Conservation (phyloP, 2,113 vertebrate genomes). For the Seriola dumerili region DNA sequence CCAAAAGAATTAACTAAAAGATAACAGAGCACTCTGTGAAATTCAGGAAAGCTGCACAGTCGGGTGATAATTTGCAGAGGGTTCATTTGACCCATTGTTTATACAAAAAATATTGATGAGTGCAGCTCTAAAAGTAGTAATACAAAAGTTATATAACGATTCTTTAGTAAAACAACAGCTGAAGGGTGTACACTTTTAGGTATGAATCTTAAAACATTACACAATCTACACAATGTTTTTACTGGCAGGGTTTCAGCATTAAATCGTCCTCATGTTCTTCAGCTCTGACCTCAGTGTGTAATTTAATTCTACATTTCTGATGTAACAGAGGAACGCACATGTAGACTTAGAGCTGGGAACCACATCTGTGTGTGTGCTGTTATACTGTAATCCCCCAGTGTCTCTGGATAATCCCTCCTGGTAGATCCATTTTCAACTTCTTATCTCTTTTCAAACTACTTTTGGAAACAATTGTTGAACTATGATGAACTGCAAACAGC, state of each 20-base stretch:
- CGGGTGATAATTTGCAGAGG: no score
- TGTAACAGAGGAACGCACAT: not conserved
- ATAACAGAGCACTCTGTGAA: not conserved
- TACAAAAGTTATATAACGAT: no score
- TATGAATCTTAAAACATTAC: not conserved
- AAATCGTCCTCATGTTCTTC: not conserved
- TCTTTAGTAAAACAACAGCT: not conserved
- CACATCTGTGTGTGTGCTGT: not conserved
- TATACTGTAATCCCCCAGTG: not conserved
- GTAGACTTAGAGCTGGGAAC: not conserved
- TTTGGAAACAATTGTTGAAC: not conserved
- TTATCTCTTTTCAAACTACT: not conserved
- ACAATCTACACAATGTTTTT: not conserved
- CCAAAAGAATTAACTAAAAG: no score
- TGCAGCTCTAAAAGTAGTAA: not conserved
- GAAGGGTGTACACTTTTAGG: not conserved
- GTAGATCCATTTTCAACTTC: not conserved
- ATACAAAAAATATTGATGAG: no score
- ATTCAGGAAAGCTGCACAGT: no score
- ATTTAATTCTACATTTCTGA: slow-evolving; percentile 15
- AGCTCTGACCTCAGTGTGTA: not conserved
- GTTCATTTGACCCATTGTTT: no score
- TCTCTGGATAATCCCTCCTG: not conserved
- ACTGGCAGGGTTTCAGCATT: not conserved
- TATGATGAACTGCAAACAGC: not conserved